Evolutionary conservation across 2,113 vertebrate genomes (phyloP).

Genomic region (Melierax canorus): DNA sequence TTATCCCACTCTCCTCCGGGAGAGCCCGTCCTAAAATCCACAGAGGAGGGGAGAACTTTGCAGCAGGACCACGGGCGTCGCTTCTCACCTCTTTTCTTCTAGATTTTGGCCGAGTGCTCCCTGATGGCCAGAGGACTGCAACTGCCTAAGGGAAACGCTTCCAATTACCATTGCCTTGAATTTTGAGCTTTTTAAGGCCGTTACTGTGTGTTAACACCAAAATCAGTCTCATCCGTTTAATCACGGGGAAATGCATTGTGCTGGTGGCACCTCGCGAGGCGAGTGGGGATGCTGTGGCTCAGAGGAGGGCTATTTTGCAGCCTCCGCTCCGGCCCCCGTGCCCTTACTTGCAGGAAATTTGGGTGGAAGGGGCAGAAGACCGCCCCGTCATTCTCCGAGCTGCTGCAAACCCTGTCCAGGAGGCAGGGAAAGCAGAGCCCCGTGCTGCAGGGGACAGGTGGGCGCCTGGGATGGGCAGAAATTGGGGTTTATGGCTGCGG

Average conservation of each 20-base stretch:
- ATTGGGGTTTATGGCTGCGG: accelerated
- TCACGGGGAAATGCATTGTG: accelerated
- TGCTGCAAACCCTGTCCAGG: not conserved
- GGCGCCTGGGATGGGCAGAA: not conserved
- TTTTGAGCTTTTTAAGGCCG: not conserved
- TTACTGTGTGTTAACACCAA: not conserved
- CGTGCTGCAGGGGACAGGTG: accelerated
- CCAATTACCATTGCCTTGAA: not conserved
- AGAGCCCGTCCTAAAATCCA: not conserved
- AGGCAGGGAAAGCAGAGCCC: not conserved
- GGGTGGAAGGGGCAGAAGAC: not conserved
- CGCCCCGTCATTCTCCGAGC: not conserved
- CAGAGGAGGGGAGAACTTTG: not conserved
- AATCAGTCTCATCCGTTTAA: accelerated
- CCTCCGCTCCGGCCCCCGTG: accelerated
- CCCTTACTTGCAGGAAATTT: not conserved
- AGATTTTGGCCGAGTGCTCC: not conserved
- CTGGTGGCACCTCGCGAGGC: not conserved
- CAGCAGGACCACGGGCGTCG: not conserved
- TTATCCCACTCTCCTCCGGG: not conserved
- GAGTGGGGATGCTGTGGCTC: not conserved
- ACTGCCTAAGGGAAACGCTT: not conserved
- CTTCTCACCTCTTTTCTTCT: conserved; percentile 39
- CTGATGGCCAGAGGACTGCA: not conserved
- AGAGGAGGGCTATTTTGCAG: not conserved